phyloP scores from a whole-genome alignment of 2,797 vertebrate species.

The Aotus griseimembra region DNA sequence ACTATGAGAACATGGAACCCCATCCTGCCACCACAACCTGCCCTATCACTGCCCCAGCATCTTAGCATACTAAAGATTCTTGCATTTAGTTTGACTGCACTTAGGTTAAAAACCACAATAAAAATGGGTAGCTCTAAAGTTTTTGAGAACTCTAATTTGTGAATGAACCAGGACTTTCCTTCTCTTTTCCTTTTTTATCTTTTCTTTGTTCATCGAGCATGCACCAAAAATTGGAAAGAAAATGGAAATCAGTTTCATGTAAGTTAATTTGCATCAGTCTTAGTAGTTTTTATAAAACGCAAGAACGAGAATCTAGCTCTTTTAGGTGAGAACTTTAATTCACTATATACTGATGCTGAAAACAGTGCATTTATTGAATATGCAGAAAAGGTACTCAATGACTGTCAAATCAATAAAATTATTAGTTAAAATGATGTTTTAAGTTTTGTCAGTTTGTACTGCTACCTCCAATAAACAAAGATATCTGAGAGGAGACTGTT shows the following conservation, averaged over 20 bases:
- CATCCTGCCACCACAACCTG: background rate
- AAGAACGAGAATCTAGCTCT: background rate
- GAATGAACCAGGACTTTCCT: background rate
- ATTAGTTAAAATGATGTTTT: background rate
- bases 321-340: background rate
- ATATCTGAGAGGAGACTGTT: background rate
- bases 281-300: background rate
- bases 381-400: background rate
- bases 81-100: background rate
- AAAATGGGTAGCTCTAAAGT: background rate
- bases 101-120: background rate
- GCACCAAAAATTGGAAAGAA: conserved; percentile 28
- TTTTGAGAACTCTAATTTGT: background rate
- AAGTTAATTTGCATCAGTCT: background rate
- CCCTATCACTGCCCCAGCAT: background rate
- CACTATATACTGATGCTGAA: background rate
- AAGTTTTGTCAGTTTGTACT: background rate
- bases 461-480: background rate
- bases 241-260: conserved; percentile 29
- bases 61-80: background rate
- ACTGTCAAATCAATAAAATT: background rate
- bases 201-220: background rate
- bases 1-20: background rate
- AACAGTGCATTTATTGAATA: background rate
- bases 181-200: background rate